Evolutionary conservation across 2,113 vertebrate genomes (phyloP).

Genomic region (Nicator chloris): DNA sequence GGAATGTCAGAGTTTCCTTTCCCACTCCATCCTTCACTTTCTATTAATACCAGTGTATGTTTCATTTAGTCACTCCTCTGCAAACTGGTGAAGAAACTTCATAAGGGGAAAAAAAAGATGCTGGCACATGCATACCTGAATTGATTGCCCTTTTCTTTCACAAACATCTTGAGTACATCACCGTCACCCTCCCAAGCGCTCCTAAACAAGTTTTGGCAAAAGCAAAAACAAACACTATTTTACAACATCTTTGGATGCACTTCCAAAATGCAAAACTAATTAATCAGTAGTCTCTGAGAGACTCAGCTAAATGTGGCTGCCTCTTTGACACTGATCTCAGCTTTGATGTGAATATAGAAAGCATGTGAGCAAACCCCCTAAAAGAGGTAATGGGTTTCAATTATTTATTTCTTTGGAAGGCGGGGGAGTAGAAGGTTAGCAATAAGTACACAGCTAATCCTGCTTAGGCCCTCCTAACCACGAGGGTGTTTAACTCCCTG

Average conservation of each 20-base stretch:
- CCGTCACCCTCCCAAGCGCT: conserved; percentile 26
- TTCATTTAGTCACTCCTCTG: not conserved
- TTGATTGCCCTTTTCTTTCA: conserved; percentile 21
- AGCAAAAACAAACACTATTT: conserved; percentile 70
- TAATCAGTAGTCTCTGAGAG: conserved; percentile 69
- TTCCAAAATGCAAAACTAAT: conserved; percentile 75
- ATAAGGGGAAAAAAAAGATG: not conserved
- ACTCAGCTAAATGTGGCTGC: conserved; percentile 55
- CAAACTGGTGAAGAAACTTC: not conserved
- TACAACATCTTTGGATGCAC: conserved; percentile 67
- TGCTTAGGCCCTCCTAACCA: conserved; percentile 48
- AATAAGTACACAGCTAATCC: conserved; percentile 56
- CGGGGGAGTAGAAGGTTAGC: conserved; percentile 54
- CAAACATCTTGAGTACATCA: conserved; percentile 25
- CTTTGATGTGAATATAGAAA: conserved; percentile 71
- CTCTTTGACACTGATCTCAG: conserved; percentile 61
- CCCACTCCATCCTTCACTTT: not conserved
- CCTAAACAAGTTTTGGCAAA: conserved; percentile 72
- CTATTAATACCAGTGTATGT: not conserved
- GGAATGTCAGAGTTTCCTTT: not conserved
- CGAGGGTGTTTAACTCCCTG: conserved; percentile 64
- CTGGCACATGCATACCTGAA: conserved; percentile 58
- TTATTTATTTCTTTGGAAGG: conserved; percentile 74
- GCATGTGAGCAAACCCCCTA: conserved; percentile 31
- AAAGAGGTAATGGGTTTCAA: conserved; percentile 64